Evolutionary conservation across 1,140 invertebrate species (phyloP), one percentile per base, ranked within the genome.

Genomic region (Drosophila nigrodunni): DNA sequence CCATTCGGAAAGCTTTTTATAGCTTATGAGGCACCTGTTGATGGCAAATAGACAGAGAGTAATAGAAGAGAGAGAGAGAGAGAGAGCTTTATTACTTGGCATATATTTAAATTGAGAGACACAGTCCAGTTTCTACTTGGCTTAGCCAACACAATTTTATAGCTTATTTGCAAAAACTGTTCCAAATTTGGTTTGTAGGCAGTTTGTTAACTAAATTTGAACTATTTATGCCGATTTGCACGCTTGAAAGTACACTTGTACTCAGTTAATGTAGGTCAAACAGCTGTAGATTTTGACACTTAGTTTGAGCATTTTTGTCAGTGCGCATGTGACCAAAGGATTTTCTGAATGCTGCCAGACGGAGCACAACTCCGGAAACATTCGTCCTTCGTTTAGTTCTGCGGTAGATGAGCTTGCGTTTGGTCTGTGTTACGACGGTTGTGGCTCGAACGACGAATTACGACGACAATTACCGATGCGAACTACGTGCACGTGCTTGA

Each of bases 321-420:
- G 15, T 90, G 88, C 89, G 89, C 89, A 91, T 91, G 89, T 91
- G 88, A 87, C 85, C 83, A 65, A 68, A 73, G 39, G 25, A 18
- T 55, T 65, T 47, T 41, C 15, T 10, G 2, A 49, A 60, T 37
- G 74, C 64, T 59, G 54, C 30, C 50, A 49, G 43, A 21, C 47
- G 52, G 61, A 61, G 62, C 70, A 62, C n/a, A 78, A 80, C 71
- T 74, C 77, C 76, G 75, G 78, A 69, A 69, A 66, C 39, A 50
- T 50, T 41, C 50, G 80, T 73, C 70, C 77, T 80, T 80, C 64
- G 79, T 76, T 88, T 78, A 91, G 90, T 91, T 73, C 78, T 88
- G 86, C 78, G 86, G 76, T 78, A 73, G 90, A 79, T 82, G 77
- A 90, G 80, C 77, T 77, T 81, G 74, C 73, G 80, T 72, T 72